These are phyloP conservation scores for Spodoptera littoralis DNA, from an alignment of 2,888 invertebrate genomes.

Conservation along the genomic window DNA sequence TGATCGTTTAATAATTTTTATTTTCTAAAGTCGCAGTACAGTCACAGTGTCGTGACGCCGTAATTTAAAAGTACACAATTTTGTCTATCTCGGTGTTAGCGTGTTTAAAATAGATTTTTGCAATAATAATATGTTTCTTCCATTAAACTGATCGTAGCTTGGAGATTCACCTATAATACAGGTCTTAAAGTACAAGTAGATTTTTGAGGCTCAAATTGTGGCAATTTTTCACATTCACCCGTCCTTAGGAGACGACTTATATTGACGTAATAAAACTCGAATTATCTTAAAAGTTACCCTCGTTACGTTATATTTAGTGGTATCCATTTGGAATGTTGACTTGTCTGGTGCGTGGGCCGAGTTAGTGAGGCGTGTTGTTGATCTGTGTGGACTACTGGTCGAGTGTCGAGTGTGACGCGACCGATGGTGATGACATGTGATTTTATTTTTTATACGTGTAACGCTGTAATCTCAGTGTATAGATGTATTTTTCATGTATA, in stretches of 20 bases:
- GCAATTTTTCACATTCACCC: constrained; percentile 63
- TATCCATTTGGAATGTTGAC: constrained; percentile 71
- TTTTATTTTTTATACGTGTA: constrained; percentile 80
- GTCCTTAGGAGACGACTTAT: constrained; percentile 63
- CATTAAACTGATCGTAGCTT: constrained; percentile 50
- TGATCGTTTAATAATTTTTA: constrained; percentile 59
- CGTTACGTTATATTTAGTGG: constrained; percentile 77
- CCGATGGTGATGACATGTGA: constrained; percentile 78
- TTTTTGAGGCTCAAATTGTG: constrained; percentile 78
- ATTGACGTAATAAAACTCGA: constrained; percentile 64
- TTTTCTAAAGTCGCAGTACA: constrained; percentile 51
- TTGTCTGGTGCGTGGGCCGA: constrained; percentile 65
- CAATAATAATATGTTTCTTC: constrained; percentile 64
- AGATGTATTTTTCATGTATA: constrained; percentile 77
- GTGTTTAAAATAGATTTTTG: constrained; percentile 73
- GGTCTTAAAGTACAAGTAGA: constrained; percentile 83
- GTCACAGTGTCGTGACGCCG: constrained; percentile 43
- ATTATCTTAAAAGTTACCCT: constrained; percentile 81
- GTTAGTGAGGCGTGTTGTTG: constrained; percentile 56
- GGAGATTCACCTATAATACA: constrained; percentile 62
- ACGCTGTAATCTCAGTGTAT: constrained; percentile 82
- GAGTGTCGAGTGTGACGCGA: constrained; percentile 52
- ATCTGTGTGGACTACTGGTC: constrained; percentile 57
- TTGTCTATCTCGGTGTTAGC: constrained; percentile 78
- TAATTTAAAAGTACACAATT: constrained; percentile 65